These are phyloP conservation scores for Gorsachius goisagi DNA, from an alignment of 2,113 vertebrate genomes.

Conservation along the genomic window DNA sequence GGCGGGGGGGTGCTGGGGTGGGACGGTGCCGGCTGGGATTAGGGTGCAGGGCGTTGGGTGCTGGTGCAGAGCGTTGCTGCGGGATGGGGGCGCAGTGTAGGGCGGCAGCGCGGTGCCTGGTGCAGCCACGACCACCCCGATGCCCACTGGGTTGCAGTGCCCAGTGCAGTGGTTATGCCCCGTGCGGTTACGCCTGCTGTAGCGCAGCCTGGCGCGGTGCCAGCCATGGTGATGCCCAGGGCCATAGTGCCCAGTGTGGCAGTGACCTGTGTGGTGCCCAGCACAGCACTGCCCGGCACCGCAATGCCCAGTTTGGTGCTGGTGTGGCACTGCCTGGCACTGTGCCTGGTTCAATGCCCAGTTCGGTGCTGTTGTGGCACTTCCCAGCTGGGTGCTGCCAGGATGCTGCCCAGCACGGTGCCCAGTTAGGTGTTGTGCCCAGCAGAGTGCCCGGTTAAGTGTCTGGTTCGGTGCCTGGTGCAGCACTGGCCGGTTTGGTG, in stretches of 20 bases:
- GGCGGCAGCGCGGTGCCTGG: rapidly evolving
- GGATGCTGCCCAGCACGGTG: neutral
- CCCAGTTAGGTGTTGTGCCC: neutral
- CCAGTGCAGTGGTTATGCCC: neutral
- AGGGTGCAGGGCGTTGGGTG: neutral
- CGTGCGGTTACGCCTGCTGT: rapidly evolving
- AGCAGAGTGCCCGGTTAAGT: neutral
- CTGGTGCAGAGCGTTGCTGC: neutral
- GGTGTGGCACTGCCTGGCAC: no score
- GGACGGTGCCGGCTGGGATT: no score
- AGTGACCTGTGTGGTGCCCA: neutral
- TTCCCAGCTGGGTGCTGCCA: neutral
- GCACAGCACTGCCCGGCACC: neutral
- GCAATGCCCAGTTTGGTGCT: neutral
- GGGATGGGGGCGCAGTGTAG: rapidly evolving
- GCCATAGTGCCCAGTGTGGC: neutral
- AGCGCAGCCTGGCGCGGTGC: neutral
- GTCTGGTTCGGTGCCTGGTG: neutral
- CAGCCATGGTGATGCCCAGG: rapidly evolving
- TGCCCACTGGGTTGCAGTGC: rapidly evolving
- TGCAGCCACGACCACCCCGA: neutral
- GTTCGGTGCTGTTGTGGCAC: neutral
- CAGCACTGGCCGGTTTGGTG: neutral
- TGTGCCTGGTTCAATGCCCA: neutral
- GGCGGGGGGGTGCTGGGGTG: neutral